Evolutionary conservation across 2,888 invertebrate species (phyloP).

Genomic region (Hirtodrosophila alboralis): DNA sequence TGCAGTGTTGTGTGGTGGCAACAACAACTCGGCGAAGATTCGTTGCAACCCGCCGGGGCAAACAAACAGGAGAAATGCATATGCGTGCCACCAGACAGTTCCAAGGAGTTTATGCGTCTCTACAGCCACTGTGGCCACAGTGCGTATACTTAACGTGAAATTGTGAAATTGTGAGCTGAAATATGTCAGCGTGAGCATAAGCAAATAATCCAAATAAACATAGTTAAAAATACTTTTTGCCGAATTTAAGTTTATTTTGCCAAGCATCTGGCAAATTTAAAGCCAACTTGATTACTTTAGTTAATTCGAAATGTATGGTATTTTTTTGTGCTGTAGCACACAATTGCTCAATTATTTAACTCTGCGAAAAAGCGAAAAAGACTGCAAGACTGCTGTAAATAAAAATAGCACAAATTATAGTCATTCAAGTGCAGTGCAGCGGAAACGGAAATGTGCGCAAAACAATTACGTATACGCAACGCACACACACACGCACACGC

Average conservation of each 20-base stretch:
- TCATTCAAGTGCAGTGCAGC: slow-evolving; percentile 70
- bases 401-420: slow-evolving; percentile 69
- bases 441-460: slow-evolving; percentile 77
- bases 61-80: slow-evolving; percentile 26
- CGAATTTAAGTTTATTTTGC: too few species aligned
- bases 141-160: slow-evolving; percentile 35
- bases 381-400: slow-evolving; percentile 47
- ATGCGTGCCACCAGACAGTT: slow-evolving; percentile 24
- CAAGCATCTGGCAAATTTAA: background rate
- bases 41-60: slow-evolving; percentile 51
- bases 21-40: slow-evolving; percentile 57
- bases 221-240: background rate
- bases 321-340: slow-evolving; percentile 16
- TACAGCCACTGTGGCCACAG: slow-evolving; percentile 10
- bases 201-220: too few species aligned
- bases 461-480: slow-evolving; percentile 64
- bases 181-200: too few species aligned
- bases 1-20: slow-evolving; percentile 29
- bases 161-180: slow-evolving; percentile 8
- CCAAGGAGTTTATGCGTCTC: slow-evolving; percentile 19
- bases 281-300: background rate
- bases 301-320: slow-evolving; percentile 20
- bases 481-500: slow-evolving; percentile 15
- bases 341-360: slow-evolving; percentile 55
- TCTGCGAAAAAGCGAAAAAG: slow-evolving; percentile 7